phyloP scores from a whole-genome alignment of 2,113 vertebrate genomes.

The human (Homo sapiens) region DNA sequence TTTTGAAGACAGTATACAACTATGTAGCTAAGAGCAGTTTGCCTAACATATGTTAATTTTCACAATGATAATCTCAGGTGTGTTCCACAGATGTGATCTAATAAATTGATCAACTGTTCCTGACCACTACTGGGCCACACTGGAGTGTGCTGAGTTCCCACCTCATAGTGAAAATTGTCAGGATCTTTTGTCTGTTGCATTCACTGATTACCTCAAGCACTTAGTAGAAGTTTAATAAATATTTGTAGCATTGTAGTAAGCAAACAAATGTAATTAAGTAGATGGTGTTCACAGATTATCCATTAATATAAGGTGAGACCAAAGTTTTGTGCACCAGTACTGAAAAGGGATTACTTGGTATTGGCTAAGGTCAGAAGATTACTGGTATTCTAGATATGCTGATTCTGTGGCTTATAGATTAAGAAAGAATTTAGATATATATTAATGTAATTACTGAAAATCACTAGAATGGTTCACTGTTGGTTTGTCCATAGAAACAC shows the following conservation, averaged over 20 bases:
- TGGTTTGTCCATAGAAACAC: neutral
- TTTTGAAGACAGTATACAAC: neutral
- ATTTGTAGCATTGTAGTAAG: slow-evolving; percentile 2
- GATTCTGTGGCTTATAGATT: neutral
- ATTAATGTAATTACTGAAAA: neutral
- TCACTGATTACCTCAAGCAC: neutral
- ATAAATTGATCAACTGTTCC: neutral
- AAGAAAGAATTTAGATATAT: neutral
- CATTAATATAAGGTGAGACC: neutral
- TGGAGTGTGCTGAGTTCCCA: neutral
- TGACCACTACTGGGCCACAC: neutral
- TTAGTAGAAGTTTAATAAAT: slow-evolving; percentile 10
- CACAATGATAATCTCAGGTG: neutral
- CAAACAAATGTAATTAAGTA: neutral
- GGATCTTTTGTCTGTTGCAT: slow-evolving; percentile 21
- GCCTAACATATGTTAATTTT: neutral
- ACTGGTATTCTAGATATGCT: neutral
- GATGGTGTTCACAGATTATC: neutral
- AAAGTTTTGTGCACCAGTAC: neutral
- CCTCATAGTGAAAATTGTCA: neutral
- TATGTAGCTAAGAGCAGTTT: neutral
- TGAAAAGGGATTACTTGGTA: neutral
- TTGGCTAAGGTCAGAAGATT: neutral
- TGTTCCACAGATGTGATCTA: neutral
- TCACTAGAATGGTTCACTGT: neutral